Percentiles rank a stretch among this genome's conserved stretches.
phyloP scores from a whole-genome alignment of 2,797 vertebrate species.

The Cephalopachus bancanus region DNA sequence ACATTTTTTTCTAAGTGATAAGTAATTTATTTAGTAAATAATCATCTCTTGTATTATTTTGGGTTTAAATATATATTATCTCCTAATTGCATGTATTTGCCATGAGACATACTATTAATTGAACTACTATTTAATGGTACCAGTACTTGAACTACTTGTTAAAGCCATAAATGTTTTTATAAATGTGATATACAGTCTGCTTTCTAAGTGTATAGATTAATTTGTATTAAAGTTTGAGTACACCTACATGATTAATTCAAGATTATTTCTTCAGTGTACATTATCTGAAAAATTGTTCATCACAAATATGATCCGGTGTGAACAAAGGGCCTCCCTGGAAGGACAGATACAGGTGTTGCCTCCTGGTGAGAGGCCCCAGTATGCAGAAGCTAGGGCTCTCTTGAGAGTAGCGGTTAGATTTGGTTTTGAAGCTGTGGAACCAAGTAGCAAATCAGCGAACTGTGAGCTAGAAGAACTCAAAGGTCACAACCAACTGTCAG shows the following conservation, averaged over 20 bases:
- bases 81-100: not conserved
- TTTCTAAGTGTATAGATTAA: conserved; percentile 33
- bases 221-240: not conserved
- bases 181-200: not conserved
- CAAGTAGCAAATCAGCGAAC: not conserved
- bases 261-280: not conserved
- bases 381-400: not conserved
- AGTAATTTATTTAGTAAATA: conserved; percentile 36
- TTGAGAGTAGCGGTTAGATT: not conserved
- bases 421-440: conserved; percentile 35
- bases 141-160: conserved; percentile 2
- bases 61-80: not conserved
- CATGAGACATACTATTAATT: not conserved
- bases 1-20: not conserved
- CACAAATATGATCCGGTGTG: not conserved
- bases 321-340: not conserved
- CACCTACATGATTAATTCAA: not conserved
- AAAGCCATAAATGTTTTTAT: not conserved
- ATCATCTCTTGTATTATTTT: conserved; percentile 31
- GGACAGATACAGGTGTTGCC: not conserved
- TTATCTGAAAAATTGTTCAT: not conserved
- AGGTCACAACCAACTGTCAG: conserved; percentile 15
- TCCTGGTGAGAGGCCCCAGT: not conserved
- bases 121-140: not conserved
- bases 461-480: not conserved